Base-by-base conservation (phyloP, 1,140 invertebrate species). In the Drosophila serrata region DNA sequence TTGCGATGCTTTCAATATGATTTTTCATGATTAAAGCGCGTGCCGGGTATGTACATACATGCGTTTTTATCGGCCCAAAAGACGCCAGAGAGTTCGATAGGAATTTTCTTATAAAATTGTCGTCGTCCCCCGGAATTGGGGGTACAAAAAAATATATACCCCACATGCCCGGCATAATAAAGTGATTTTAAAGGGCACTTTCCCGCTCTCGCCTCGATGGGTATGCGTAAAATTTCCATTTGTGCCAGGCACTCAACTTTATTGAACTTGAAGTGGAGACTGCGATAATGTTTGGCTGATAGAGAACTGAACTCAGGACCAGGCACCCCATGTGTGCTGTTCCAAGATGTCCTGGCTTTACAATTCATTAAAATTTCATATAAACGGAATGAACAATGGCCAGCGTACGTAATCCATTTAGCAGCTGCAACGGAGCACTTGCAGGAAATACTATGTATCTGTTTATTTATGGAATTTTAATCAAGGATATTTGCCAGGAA, bases 101-200 rank as follows among this genome's bases (percentile, higher is more conserved):
- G 58, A 82, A 79, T 80, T 88, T 87, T 84, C 84, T 84, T 87
- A 87, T 87, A 87, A 87, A 87, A 87, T 82, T 87, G 81, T 87
- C 84, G 76, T 6, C 24, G 6, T n/a, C n/a, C 27, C 4, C 13
- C 84, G 76, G 40, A 88, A n/a, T 19, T 17, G 31, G 37, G 39
- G 37, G 39, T 31, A 13, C 31, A 17, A 60, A 60, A 45, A n/a
- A n/a, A n/a, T n/a, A n/a, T n/a, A 60, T 58, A 56, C 57, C 40
- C 31, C 59, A 43, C 84, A 85, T 67, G 75, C 79, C 79, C 79
- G 84, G 81, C 88, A 87, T 91, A 91, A 91, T 91, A 91, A 91
- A 91, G 88, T 81, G 79, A 91, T 91, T 91, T 91, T 90, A 91
- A 91, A 91, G 81, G 79, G 80, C 80, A 84, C 75, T 86, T 87